phyloP scores from a whole-genome alignment of 53 echinoderm and acorn worm genomes.

The Temnopleurus reevesii region DNA sequence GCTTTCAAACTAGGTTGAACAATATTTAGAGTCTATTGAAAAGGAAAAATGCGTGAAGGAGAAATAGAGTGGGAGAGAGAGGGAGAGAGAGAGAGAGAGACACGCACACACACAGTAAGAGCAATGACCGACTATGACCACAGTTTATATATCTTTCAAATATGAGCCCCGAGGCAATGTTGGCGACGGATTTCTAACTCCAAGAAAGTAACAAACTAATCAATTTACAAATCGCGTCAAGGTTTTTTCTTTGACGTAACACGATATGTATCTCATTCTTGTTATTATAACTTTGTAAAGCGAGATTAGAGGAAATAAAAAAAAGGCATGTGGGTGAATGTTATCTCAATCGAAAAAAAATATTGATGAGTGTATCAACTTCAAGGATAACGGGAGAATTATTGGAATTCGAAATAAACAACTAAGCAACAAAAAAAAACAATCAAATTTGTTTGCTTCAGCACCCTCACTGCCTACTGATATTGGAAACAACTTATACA shows the following conservation, averaged over 20 bases:
- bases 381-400: background rate
- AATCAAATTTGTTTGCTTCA: background rate
- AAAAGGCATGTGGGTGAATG: background rate
- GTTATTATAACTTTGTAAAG: background rate
- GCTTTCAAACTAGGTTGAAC: too few relatives aligned
- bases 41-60: too few relatives aligned
- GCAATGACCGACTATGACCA: slow-evolving; percentile 9
- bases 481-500: too few relatives aligned
- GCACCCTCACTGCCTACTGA: background rate
- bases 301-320: background rate
- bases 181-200: background rate
- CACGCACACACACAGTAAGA: background rate
- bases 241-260: background rate
- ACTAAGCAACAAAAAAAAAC: background rate
- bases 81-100: background rate
- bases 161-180: background rate
- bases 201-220: background rate
- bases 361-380: background rate
- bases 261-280: background rate
- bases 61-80: background rate
- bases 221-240: background rate
- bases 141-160: background rate
- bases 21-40: too few relatives aligned
- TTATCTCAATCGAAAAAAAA: background rate
- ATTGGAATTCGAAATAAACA: background rate